These are phyloP conservation scores for Palloptera scutellata DNA, from an alignment of 2,888 invertebrate genomes.

Conservation along the genomic window DNA sequence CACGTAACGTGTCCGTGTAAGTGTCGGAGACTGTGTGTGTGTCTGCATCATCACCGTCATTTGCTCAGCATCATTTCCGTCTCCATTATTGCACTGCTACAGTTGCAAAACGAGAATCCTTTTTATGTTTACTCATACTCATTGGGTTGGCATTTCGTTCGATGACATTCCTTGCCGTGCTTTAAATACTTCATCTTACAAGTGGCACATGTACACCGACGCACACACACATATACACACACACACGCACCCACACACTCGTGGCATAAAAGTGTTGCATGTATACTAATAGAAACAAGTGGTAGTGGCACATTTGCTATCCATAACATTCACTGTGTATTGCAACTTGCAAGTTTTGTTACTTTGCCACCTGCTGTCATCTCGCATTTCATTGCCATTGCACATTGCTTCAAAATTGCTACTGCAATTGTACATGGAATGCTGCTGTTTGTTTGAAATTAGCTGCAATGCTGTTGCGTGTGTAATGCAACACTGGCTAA, in stretches of 20 bases:
- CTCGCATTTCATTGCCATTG: background rate
- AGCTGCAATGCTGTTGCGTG: conserved; percentile 24
- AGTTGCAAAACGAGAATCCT: background rate
- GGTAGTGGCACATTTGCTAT: too few relatives aligned
- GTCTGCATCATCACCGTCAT: too few relatives aligned
- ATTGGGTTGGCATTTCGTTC: too few relatives aligned
- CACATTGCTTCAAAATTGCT: conserved; percentile 18
- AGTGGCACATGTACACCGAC: conserved; percentile 1
- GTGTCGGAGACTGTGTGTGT: background rate
- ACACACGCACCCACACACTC: background rate
- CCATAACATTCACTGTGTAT: conserved; percentile 6
- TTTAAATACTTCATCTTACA: conserved; percentile 28
- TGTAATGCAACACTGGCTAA: background rate
- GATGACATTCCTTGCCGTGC: conserved; percentile 18
- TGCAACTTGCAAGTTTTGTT: conserved; percentile 47
- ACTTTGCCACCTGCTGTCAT: conserved; percentile 54
- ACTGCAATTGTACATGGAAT: conserved; percentile 2
- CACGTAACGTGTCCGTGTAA: conserved; percentile 33
- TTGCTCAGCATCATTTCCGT: conserved; percentile 15
- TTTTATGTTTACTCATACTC: background rate
- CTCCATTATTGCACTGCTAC: conserved; percentile 1
- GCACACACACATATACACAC: background rate
- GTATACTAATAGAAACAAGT: too few relatives aligned
- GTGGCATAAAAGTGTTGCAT: background rate
- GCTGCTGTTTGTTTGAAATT: conserved; percentile 1